Evolutionary conservation across 2,113 vertebrate genomes (phyloP).

Genomic region (Xiphophorus maculatus): DNA sequence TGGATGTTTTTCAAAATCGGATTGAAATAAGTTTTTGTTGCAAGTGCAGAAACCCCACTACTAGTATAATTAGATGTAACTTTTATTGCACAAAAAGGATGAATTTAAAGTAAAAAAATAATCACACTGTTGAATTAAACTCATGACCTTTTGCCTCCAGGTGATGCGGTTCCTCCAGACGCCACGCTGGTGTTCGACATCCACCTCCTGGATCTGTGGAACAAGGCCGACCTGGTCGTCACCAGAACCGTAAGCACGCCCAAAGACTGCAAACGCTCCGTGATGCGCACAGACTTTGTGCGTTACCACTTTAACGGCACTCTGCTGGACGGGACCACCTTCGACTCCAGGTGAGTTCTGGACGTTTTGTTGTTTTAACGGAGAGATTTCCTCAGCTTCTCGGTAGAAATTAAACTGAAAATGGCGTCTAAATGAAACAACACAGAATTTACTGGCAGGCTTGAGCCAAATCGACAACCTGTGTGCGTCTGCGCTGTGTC

Average conservation of each 20-base stretch:
- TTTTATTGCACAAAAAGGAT: neutral
- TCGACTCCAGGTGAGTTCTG: constrained; percentile 88
- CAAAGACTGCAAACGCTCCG: constrained; percentile 84
- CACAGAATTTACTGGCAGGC: too few relatives aligned
- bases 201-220: constrained; percentile 93
- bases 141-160: constrained; percentile 64
- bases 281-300: constrained; percentile 89
- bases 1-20: too few relatives aligned
- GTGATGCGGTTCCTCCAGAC: constrained; percentile 90
- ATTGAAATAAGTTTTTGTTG: neutral
- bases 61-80: too few relatives aligned
- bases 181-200: constrained; percentile 92
- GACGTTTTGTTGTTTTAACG: neutral
- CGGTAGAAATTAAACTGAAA: neutral
- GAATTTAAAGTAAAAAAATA: neutral
- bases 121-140: too few relatives aligned
- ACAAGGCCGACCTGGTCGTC: constrained; percentile 88
- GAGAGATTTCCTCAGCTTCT: neutral
- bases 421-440: neutral
- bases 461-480: constrained; percentile 19
- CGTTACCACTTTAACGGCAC: constrained; percentile 97
- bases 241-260: constrained; percentile 84
- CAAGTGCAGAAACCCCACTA: neutral
- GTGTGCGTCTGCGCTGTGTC: constrained; percentile 53
- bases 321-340: constrained; percentile 87